These are phyloP conservation scores for Helicoverpa assulta DNA, from an alignment of 2,888 invertebrate genomes.

Conservation along the genomic window DNA sequence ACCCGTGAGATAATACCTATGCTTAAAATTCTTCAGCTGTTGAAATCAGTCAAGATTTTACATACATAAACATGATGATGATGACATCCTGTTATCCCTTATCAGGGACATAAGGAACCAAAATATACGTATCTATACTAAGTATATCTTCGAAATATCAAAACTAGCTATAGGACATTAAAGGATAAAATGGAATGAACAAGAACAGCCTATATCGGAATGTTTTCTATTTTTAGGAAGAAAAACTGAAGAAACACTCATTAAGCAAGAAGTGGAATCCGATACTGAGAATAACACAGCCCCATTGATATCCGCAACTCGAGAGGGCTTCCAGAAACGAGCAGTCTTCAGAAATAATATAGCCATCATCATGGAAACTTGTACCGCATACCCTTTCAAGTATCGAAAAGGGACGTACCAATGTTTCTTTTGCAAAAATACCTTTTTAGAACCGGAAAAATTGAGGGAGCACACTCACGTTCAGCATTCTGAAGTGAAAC, in stretches of 20 bases:
- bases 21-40: neutral
- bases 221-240: slow-evolving; percentile 89
- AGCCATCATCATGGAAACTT: slow-evolving; percentile 77
- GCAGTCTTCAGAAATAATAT: slow-evolving; percentile 83
- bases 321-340: slow-evolving; percentile 75
- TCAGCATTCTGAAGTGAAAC: slow-evolving; percentile 74
- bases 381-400: slow-evolving; percentile 86
- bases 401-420: slow-evolving; percentile 84
- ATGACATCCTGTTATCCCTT: no score
- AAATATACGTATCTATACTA: no score
- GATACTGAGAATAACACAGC: slow-evolving; percentile 65
- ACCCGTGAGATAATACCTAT: neutral
- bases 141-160: no score
- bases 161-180: slow-evolving; percentile 36
- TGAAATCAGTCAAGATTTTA: no score
- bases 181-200: slow-evolving; percentile 60
- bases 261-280: slow-evolving; percentile 76
- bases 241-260: slow-evolving; percentile 76
- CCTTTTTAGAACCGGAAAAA: slow-evolving; percentile 83
- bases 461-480: slow-evolving; percentile 79
- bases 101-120: no score
- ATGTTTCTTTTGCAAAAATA: slow-evolving; percentile 83
- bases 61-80: no score
- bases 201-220: slow-evolving; percentile 79
- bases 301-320: slow-evolving; percentile 42